Percentiles rank a stretch among this genome's conserved stretches.
These are phyloP conservation scores for Aelia acuminata DNA, from an alignment of 2,888 invertebrate species.

Conservation along the genomic window DNA sequence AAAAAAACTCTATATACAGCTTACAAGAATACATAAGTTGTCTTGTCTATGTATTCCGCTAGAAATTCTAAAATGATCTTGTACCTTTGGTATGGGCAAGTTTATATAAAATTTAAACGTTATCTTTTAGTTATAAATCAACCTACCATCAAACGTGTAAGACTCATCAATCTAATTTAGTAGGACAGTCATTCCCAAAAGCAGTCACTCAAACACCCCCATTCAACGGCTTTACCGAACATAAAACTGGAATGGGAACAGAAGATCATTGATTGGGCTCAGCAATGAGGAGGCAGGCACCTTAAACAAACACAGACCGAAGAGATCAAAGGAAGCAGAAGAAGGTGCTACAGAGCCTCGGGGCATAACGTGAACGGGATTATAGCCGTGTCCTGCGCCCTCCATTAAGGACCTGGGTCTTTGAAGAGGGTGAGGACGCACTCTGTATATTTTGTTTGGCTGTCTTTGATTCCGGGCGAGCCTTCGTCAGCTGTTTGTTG, in stretches of 20 bases:
- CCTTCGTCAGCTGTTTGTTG: slow-evolving; percentile 44
- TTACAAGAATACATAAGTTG: too few relatives aligned
- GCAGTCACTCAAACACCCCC: slow-evolving; percentile 10
- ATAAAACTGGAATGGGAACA: neutral
- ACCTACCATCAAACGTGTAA: neutral
- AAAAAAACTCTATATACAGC: too few relatives aligned
- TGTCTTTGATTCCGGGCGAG: neutral
- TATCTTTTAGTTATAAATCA: neutral
- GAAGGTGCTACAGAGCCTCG: neutral
- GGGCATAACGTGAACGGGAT: neutral
- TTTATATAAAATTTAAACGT: too few relatives aligned
- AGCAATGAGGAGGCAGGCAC: neutral
- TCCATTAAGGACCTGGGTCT: slow-evolving; percentile 18
- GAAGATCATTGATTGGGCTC: slow-evolving; percentile 13
- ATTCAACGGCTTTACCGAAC: neutral
- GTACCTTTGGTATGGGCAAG: too few relatives aligned
- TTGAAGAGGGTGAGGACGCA: slow-evolving; percentile 32
- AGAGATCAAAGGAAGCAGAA: neutral
- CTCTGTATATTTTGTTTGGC: slow-evolving; percentile 45
- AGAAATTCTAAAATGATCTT: too few relatives aligned
- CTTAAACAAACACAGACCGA: slow-evolving; percentile 7
- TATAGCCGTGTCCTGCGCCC: neutral
- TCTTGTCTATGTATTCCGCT: neutral
- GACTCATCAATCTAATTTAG: slow-evolving; percentile 8
- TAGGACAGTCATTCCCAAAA: neutral